Evolutionary conservation across 1,140 invertebrate genomes (phyloP).

Genomic region (Brachionus manjavacas): DNA sequence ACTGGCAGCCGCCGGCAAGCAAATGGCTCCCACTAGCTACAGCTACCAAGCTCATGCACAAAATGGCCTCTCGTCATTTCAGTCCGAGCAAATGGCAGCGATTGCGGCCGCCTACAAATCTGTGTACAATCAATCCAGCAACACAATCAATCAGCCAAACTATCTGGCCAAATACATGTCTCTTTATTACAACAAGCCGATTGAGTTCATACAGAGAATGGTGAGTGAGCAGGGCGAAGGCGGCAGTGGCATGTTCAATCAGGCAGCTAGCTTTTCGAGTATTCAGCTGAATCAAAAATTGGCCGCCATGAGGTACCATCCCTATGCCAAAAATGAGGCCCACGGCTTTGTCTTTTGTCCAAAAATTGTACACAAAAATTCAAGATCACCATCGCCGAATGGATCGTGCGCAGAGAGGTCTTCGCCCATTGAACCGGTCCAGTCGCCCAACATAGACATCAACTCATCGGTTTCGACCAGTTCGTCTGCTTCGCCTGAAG

Average conservation of each 20-base stretch:
- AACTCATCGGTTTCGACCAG: not conserved
- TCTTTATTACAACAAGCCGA: not conserved
- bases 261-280: not conserved
- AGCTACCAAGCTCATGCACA: not conserved
- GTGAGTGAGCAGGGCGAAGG: not conserved
- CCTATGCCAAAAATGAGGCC: not conserved
- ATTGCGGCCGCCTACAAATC: not conserved
- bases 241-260: not conserved
- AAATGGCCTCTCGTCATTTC: not conserved
- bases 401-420: not conserved
- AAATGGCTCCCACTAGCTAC: not conserved
- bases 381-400: conserved; percentile 7
- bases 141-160: not conserved
- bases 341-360: not conserved
- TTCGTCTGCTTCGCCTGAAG: conserved; percentile 5
- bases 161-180: conserved; percentile 27
- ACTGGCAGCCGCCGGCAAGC: conserved; percentile 3
- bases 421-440: not conserved
- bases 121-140: not conserved
- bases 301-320: not conserved
- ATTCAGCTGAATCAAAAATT: not conserved
- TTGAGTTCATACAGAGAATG: not conserved
- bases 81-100: not conserved
- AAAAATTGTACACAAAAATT: not conserved
- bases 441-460: not conserved